Conservation (phyloP, 2,113 vertebrate species). For the Orientallactaga bullata region DNA sequence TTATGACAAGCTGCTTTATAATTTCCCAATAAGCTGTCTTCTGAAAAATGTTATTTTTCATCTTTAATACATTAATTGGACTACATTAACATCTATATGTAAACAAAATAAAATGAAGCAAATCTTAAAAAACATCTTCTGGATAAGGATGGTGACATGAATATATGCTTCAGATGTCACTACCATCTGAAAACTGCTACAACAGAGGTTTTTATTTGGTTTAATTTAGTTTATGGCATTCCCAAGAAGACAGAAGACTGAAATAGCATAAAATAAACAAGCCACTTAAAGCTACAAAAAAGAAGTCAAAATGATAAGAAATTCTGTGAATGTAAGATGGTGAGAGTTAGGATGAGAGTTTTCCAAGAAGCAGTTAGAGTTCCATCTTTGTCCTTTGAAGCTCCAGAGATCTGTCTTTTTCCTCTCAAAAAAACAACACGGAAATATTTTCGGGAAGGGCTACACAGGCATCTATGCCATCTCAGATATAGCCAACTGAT, state of each 20-base stretch:
- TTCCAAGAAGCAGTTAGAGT: not conserved
- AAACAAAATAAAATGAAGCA: not conserved
- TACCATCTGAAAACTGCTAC: not conserved
- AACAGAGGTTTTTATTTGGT: not conserved
- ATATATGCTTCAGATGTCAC: not conserved
- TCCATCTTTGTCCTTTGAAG: not conserved
- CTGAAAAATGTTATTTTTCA: not conserved
- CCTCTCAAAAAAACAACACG: not conserved
- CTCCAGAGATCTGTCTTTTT: not conserved
- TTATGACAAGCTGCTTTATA: not conserved
- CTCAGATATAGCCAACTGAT: not conserved
- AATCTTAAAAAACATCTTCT: not conserved
- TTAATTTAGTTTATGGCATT: not conserved
- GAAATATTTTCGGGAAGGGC: not conserved
- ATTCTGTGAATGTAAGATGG: not conserved
- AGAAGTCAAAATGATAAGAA: not conserved
- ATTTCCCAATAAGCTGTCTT: conserved; percentile 7
- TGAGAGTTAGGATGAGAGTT: too few relatives aligned
- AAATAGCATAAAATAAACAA: not conserved
- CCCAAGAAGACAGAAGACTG: not conserved
- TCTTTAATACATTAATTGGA: not conserved
- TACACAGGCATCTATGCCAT: not conserved
- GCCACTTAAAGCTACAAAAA: not conserved
- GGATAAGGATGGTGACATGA: not conserved
- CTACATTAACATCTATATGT: not conserved